Base-by-base conservation (phyloP, 2,888 invertebrate species). In the Hemithea aestivaria region DNA sequence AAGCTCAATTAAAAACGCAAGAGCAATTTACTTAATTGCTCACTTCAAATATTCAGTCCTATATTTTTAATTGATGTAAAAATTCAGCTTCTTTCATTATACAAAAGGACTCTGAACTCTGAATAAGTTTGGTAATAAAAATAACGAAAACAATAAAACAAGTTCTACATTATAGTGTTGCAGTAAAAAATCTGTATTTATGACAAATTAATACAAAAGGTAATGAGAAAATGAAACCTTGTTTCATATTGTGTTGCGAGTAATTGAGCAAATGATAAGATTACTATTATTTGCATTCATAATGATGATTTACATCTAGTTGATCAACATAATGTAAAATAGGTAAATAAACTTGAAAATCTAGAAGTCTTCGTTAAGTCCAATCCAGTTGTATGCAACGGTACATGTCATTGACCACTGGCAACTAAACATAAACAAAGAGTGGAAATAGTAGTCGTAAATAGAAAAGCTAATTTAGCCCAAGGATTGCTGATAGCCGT, bases 371-470 rank as follows among this genome's bases (percentile, higher is more conserved):
- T 7, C 11, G 9, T 21, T 6, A 20, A 24, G 27, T 31, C 23
- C 29, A 36, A 42, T 16, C 16, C 27, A 40, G 31, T 35, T 35
- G 22, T 61, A 64, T 23, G 9, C 27, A 66, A 63, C 57, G 35
- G 51, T 34, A 39, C 38, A 51, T 56, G 73, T 73, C 73, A 64
- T 64, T 76, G 74, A 73, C 73, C 73, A 66, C 51, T 34, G 49
- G 55, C 51, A 56, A 59, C 52, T 54, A 56, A 54, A 57, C 50
- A 53, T 53, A 53, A 56, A 56, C 52, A 53, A 48, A 47, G 43
- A 48, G 43, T 59, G 48, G 54, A 51, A 60, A 61, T 51, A 43
- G 48, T 45, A 37, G 38, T 36, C 39, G 40, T 48, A 41, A 43
- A 52, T 57, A 58, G 58, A 53, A 53, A 53, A 56, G 43, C 56